phyloP scores from a whole-genome alignment of 2,888 invertebrate species.

The Sphinx pinastri region DNA sequence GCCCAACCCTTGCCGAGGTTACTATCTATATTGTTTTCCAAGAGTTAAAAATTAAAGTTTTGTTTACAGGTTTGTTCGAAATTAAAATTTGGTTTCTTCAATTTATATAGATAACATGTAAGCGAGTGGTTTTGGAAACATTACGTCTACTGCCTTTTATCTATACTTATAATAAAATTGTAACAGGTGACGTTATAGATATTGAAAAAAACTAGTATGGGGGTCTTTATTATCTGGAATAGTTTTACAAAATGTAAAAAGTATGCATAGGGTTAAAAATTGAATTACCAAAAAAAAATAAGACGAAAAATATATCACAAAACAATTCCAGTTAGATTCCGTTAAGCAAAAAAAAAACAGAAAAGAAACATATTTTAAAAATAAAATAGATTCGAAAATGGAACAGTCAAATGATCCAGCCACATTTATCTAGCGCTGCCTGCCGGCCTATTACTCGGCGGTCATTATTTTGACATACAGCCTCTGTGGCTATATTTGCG shows the following conservation, averaged over 20 bases:
- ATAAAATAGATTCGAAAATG: slow-evolving; percentile 37
- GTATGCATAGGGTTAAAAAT: not conserved
- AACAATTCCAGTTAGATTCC: slow-evolving; percentile 7
- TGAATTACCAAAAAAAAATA: not conserved
- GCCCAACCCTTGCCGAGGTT: slow-evolving; percentile 20
- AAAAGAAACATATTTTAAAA: not conserved
- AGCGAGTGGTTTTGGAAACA: too few species aligned
- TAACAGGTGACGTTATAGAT: too few species aligned
- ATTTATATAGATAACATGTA: too few species aligned
- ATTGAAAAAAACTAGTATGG: too few species aligned
- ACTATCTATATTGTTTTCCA: slow-evolving; percentile 2
- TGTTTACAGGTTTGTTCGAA: slow-evolving; percentile 5
- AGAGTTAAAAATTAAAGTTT: slow-evolving; percentile 1
- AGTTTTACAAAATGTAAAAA: too few species aligned
- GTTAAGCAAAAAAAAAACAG: not conserved
- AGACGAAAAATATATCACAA: too few species aligned
- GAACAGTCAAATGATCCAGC: slow-evolving; percentile 34
- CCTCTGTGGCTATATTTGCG: slow-evolving; percentile 74
- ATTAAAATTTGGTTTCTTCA: not conserved
- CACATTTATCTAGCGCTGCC: slow-evolving; percentile 40
- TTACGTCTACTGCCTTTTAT: too few species aligned
- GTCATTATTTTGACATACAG: slow-evolving; percentile 82
- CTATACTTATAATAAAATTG: too few species aligned
- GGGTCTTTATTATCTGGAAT: too few species aligned
- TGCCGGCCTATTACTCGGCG: slow-evolving; percentile 63